Evolutionary conservation across 2,113 vertebrate genomes (phyloP), one percentile per base, ranked within the genome.

Genomic region (Callospermophilus lateralis): DNA sequence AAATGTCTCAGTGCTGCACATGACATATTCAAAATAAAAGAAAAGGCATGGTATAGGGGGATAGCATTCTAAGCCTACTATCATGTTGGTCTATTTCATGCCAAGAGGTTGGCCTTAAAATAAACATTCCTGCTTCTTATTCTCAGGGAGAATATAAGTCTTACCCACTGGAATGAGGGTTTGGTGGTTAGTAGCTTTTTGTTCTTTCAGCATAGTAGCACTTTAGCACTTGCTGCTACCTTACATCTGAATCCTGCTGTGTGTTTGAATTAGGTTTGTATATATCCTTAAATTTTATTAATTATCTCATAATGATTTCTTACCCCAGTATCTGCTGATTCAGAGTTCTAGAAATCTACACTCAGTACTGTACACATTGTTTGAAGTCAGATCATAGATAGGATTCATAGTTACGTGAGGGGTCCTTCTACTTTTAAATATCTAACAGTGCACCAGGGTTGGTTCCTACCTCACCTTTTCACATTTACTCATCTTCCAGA

Each of bases 251-350:
- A 42, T 86, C 84, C 30, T 61, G 4, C 74, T 48, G 48, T 26
- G 32, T 90, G 24, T 61, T 37, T 84, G 8, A 76, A 87, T 48
- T 2, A 70, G 17, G n/a, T 85, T 74, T 89, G 2, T 39, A 17
- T 92, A n/a, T 95, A 48, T 96, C 26, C 61, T 91, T 42, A 34
- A 42, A 45, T 88, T 93, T 17, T 87, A 17, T 93, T 77, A 53
- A 58, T 88, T 91, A 53, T 58, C 53, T 87, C 70, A 0, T 68
- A 73, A 77, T 93, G 26, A 85, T 84, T 83, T 84, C 68, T 97
- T 81, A 26, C 20, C 34, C 22, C 77, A 45, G 34, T 34, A 8
- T 67, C 67, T 70, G 17, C 61, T 65, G 6, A 55, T 45, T 73
- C 48, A 32, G n/a, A 53, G 10, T 89, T 96, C 87, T 77, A 34